Evolutionary conservation across 2,888 invertebrate genomes (phyloP), one percentile per base, ranked within the genome.

Genomic region (Hedya salicella): DNA sequence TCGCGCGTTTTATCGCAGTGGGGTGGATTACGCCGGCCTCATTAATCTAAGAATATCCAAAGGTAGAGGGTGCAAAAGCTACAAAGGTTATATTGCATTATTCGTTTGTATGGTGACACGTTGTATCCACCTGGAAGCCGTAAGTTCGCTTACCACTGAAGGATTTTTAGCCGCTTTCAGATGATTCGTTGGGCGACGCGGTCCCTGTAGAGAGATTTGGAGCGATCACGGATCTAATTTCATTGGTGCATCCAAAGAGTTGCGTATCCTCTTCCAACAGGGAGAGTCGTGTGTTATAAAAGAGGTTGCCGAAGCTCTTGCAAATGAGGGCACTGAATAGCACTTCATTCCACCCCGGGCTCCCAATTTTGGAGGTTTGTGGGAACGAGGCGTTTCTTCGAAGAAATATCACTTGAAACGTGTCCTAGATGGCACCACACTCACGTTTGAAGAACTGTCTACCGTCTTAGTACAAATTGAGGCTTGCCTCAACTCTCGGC

Each of bases 141-240:
- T 71, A 2, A 57, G 52, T 14, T 66, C 67, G 14, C 21, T 70
- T 25, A 65, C 68, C 1, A 11, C 71, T 6, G 39, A 68, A 60
- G 64, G 54, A 0, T 70, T 70, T 36, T 16, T 71, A 16, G 62
- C 67, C 1, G 69, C 70, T 3, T 71, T 70, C 52, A 63, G 63
- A 32, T 63, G 71, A 2, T 73, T 73, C 46, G 61, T 68, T 0
- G 54, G 69, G 0, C 39, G 73, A 8, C 48, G 73, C 16, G 73
- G 73, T 8, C 67, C 64, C 25, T 70, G 70, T 61, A 11, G 32
- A 13, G 60, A 69, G 14, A 8, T 70, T 9, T 70, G 42, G 14
- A 72, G 68, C 21, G 69, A 71, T 19, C 66, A 69, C 13, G 70
- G 70, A 19, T 70, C 66, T 6, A 72, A 67, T 42, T 72, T 71